Evolutionary conservation across 2,888 invertebrate genomes (phyloP).

Genomic region (Scelioninae gen. 2): DNA sequence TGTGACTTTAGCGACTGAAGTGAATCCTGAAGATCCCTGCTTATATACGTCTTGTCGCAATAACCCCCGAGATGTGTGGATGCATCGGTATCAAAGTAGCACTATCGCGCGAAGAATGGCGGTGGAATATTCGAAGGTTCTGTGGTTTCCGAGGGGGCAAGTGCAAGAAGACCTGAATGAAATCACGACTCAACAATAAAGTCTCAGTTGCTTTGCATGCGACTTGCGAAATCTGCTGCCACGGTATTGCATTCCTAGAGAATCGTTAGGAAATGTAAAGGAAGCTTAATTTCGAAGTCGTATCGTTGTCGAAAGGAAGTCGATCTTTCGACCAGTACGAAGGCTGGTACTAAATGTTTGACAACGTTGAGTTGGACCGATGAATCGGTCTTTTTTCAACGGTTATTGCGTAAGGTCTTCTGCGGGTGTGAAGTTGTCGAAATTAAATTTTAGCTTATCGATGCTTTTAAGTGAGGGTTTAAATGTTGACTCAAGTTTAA

Average conservation of each 20-base stretch:
- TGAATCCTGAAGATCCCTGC: conserved; percentile 66
- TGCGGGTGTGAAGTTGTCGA: no score
- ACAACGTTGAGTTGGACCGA: no score
- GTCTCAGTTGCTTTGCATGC: conserved; percentile 24
- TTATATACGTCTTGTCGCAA: conserved; percentile 68
- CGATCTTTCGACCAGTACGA: no score
- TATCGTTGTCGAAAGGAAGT: no score
- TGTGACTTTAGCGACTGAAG: conserved; percentile 71
- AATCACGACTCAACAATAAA: conserved; percentile 53
- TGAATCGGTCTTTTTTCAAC: no score
- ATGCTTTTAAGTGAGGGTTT: no score
- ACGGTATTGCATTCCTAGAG: conserved; percentile 10
- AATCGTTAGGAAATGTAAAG: no score
- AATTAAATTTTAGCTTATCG: no score
- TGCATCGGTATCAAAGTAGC: conserved; percentile 48
- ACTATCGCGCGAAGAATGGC: conserved; percentile 54
- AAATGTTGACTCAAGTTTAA: no score
- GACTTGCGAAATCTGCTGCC: conserved; percentile 42
- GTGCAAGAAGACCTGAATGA: conserved; percentile 52
- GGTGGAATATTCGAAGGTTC: conserved; percentile 59
- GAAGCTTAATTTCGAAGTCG: no score
- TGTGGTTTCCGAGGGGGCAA: conserved; percentile 46
- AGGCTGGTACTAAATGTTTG: no score
- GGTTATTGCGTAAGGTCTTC: no score
- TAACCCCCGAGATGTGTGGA: conserved; percentile 65